Percentiles rank a stretch among this genome's conserved stretches.
phyloP scores from a whole-genome alignment of 2,888 invertebrate genomes.

The Fabriciana adippe region DNA sequence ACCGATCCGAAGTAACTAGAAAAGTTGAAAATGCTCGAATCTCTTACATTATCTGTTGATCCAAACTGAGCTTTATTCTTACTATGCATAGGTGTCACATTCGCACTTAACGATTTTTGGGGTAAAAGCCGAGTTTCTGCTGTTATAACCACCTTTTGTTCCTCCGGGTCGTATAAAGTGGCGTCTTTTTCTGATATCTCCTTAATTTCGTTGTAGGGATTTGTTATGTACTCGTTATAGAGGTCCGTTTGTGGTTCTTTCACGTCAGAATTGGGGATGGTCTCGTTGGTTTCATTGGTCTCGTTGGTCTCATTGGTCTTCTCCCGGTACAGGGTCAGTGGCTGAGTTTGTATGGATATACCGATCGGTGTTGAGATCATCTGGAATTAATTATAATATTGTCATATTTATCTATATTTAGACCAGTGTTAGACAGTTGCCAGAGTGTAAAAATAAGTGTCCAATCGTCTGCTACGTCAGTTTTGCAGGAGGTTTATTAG shows the following conservation, averaged over 20 bases:
- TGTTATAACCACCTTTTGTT: conserved; percentile 44
- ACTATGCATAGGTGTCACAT: conserved; percentile 70
- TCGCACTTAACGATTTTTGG: conserved; percentile 70
- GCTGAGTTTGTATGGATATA: conserved; percentile 68
- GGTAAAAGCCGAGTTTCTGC: conserved; percentile 43
- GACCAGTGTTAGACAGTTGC: neutral
- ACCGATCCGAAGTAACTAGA: conserved; percentile 84
- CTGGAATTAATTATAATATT: conserved; percentile 57
- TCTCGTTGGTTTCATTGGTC: no score
- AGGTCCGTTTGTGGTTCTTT: conserved; percentile 60
- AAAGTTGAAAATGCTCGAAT: conserved; percentile 82
- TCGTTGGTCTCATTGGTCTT: conserved; percentile 32
- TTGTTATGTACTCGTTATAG: conserved; percentile 81
- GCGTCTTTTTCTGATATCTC: conserved; percentile 57
- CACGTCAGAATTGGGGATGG: conserved; percentile 32
- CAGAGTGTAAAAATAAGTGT: neutral
- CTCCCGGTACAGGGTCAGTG: conserved; percentile 64
- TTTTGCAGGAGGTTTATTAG: no score
- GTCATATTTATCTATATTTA: neutral
- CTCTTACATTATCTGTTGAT: conserved; percentile 71
- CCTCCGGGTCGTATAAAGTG: conserved; percentile 60
- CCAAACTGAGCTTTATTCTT: conserved; percentile 69
- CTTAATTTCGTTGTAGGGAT: conserved; percentile 78
- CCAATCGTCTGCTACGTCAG: neutral
- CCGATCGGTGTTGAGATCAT: conserved; percentile 86